Percentiles rank a stretch among this genome's conserved stretches.
Conservation (phyloP, 1,140 invertebrate genomes). For the Battus philenor region DNA sequence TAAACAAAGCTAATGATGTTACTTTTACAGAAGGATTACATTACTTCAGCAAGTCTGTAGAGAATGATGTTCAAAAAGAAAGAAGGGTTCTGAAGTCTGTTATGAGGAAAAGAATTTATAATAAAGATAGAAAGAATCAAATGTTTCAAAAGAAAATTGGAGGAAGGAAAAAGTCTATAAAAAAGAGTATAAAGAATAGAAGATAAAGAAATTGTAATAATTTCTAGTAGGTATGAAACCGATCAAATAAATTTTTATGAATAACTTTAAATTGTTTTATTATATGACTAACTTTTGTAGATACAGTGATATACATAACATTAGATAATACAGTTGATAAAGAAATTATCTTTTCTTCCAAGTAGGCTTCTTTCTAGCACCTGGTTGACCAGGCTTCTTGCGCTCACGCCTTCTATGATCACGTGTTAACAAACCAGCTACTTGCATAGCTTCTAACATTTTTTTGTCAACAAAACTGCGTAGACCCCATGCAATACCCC, state of each 20-base stretch:
- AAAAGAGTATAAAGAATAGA: conserved; percentile 53
- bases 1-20: no score
- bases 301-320: no score
- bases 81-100: conserved; percentile 78
- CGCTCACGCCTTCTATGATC: conserved; percentile 90
- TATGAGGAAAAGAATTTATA: conserved; percentile 78
- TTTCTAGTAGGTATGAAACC: no score
- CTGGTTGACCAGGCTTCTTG: conserved; percentile 95
- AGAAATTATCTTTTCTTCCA: conserved; percentile 91
- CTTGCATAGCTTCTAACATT: conserved; percentile 89
- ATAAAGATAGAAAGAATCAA: conserved; percentile 76
- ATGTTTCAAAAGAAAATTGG: conserved; percentile 73
- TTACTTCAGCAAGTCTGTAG: conserved; percentile 72
- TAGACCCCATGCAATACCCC: conserved; percentile 87
- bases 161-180: conserved; percentile 55
- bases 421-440: conserved; percentile 93
- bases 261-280: conserved; percentile 6
- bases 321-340: conserved; percentile 1
- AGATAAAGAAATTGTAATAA: conserved; percentile 20
- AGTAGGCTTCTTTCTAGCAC: conserved; percentile 93
- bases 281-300: background rate
- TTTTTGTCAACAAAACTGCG: conserved; percentile 87
- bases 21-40: conserved; percentile 72
- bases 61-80: conserved; percentile 60
- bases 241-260: conserved; percentile 10